Evolutionary conservation across 37 sponge, comb jelly and placozoan species (phyloP), one percentile per base, ranked within the genome.

Genomic region (Ephydatia muelleri): DNA sequence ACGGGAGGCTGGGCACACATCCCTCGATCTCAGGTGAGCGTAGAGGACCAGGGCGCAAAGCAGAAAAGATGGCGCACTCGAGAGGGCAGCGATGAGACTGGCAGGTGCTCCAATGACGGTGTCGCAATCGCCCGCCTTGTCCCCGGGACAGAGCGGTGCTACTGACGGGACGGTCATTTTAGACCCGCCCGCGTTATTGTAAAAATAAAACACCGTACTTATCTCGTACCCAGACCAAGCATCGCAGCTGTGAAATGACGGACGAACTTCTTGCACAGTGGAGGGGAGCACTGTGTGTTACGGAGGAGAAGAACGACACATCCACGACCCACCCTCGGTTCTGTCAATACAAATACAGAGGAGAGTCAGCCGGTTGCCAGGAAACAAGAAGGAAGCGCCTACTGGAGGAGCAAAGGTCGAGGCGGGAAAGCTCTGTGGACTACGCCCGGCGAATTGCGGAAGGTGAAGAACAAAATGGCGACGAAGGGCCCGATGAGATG

Each of bases 351-450:
- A 93, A 93, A 67, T 72, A 73, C 47, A 83, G 84, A 35, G 49
- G 84, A 28, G 87, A 83, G 0, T 87, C 87, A 8, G 88, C 66
- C 65, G 89, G 86, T 4, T 82, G 87, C 77, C 93, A 89, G 81
- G 90, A 83, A 40, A 69, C 64, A 0, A 34, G 93, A 25, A 83
- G 93, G 36, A 79, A 35, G 65, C 73, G 67, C 35, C 29, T 83
- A 2, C 64, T 93, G 32, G 81, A 83, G n/a, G 67, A 80, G 77
- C 93, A 93, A 67, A 72, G 74, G 65, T 16, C 82, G 1, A 43
- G 87, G 33, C 79, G 93, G 29, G 74, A 49, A 37, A 73, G 89
- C 49, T 80, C 36, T 49, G 43, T 79, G 33, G 87, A 89, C 72
- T 75, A 82, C 28, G 83, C 81, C 16, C 80, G 93, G 0, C 32